A percentile compares a stretch with the other conserved stretches of the same genome.
phyloP scores from a whole-genome alignment of 2,797 vertebrate species.

The Onychomys torridus region DNA sequence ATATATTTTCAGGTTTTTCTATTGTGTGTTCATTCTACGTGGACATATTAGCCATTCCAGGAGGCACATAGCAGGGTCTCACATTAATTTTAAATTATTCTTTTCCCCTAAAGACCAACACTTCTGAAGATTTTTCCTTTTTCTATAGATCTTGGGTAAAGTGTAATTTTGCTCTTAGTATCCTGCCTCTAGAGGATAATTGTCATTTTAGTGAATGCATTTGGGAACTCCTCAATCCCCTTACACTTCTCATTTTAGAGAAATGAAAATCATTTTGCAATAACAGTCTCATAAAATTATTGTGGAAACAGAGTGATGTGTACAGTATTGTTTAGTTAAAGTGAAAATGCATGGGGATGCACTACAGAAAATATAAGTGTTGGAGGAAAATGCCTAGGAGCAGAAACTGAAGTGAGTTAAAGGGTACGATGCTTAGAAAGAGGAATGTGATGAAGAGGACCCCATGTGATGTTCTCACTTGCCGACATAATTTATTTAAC shows the following conservation, averaged over 20 bases:
- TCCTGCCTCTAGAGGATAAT: neutral
- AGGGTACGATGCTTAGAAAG: neutral
- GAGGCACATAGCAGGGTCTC: neutral
- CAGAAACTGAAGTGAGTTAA: constrained; percentile 32
- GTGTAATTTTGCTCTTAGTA: neutral
- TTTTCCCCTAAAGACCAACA: constrained; percentile 17
- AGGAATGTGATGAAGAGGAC: neutral
- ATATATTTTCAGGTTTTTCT: neutral
- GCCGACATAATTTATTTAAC: constrained; percentile 47
- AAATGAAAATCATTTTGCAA: constrained; percentile 45
- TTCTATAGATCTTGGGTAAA: neutral
- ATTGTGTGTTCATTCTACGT: neutral
- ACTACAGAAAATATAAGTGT: neutral
- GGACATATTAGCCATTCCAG: neutral
- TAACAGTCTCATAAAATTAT: constrained; percentile 42
- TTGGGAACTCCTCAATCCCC: neutral
- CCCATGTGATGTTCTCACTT: neutral
- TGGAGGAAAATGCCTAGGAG: neutral
- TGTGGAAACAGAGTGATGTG: neutral
- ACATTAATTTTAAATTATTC: constrained; percentile 19
- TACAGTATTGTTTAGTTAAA: constrained; percentile 26
- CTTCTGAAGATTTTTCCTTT: neutral
- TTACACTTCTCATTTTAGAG: constrained; percentile 17
- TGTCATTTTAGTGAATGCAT: neutral
- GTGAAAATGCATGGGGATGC: neutral